These are phyloP conservation scores for Spicauda simplicius DNA, from an alignment of 2,888 invertebrate genomes.

Conservation along the genomic window DNA sequence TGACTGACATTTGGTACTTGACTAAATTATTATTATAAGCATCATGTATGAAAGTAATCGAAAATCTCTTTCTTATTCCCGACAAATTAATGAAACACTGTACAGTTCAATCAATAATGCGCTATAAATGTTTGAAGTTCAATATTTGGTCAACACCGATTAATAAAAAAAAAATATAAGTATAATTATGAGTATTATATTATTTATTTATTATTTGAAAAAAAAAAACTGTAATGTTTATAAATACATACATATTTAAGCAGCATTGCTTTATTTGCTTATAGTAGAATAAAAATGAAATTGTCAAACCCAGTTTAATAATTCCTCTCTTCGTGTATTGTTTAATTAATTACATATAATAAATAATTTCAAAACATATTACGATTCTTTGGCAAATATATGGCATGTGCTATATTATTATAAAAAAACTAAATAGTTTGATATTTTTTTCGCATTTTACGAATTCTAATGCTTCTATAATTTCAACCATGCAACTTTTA, in stretches of 20 bases:
- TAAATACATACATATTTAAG: neutral
- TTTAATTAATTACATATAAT: too few species aligned
- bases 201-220: too few species aligned
- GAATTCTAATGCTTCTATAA: conserved; percentile 11
- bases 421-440: neutral
- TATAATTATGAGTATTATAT: too few species aligned
- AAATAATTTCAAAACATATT: too few species aligned
- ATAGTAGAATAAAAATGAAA: too few species aligned
- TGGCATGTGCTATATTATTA: neutral
- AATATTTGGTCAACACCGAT: neutral
- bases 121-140: neutral
- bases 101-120: neutral
- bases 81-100: neutral
- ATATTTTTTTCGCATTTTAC: neutral
- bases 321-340: too few species aligned
- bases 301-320: too few species aligned
- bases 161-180: too few species aligned
- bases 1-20: too few species aligned
- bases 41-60: neutral
- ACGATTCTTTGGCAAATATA: too few species aligned
- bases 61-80: neutral
- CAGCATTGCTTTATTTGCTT: too few species aligned
- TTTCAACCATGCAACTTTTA: conserved; percentile 26
- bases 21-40: neutral
- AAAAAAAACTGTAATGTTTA: too few species aligned